Percentiles rank a stretch among this genome's conserved stretches.
Evolutionary conservation across 1,140 invertebrate species (phyloP).

Genomic region (Zelostemma sp.): DNA sequence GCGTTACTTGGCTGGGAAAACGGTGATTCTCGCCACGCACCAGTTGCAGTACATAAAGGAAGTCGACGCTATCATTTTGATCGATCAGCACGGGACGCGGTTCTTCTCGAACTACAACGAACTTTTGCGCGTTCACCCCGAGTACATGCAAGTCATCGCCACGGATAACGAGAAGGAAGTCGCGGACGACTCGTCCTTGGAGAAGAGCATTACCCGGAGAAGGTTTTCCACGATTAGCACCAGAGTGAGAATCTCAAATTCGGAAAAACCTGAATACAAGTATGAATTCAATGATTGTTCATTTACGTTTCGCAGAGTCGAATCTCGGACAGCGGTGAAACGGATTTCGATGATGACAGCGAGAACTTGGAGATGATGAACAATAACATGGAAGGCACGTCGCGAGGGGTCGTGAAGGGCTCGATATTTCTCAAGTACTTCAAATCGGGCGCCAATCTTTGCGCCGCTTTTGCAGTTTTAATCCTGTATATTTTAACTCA

Average conservation of each 20-base stretch:
- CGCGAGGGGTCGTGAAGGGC: slow-evolving; percentile 73
- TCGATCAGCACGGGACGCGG: slow-evolving; percentile 77
- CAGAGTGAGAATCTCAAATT: slow-evolving; percentile 56
- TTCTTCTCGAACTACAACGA: slow-evolving; percentile 70
- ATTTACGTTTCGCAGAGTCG: slow-evolving; percentile 50
- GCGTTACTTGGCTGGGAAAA: slow-evolving; percentile 67
- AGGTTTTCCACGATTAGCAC: slow-evolving; percentile 62
- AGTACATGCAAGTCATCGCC: slow-evolving; percentile 57
- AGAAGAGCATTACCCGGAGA: slow-evolving; percentile 48
- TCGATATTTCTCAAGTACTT: slow-evolving; percentile 77
- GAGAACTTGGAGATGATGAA: slow-evolving; percentile 67
- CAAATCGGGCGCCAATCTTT: slow-evolving; percentile 72
- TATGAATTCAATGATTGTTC: background rate
- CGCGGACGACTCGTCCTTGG: slow-evolving; percentile 58
- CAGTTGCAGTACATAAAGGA: slow-evolving; percentile 87
- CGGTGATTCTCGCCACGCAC: slow-evolving; percentile 87
- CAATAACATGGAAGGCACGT: slow-evolving; percentile 72
- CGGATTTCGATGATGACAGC: slow-evolving; percentile 71
- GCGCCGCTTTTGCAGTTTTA: slow-evolving; percentile 68
- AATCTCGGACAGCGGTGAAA: slow-evolving; percentile 58
- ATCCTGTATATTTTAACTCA: slow-evolving; percentile 74
- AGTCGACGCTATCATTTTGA: slow-evolving; percentile 83
- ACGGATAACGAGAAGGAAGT: slow-evolving; percentile 55
- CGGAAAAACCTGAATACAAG: too few relatives aligned
- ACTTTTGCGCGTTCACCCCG: slow-evolving; percentile 67